Conservation (phyloP, 2,888 invertebrate species). For the Amorpha juglandis region DNA sequence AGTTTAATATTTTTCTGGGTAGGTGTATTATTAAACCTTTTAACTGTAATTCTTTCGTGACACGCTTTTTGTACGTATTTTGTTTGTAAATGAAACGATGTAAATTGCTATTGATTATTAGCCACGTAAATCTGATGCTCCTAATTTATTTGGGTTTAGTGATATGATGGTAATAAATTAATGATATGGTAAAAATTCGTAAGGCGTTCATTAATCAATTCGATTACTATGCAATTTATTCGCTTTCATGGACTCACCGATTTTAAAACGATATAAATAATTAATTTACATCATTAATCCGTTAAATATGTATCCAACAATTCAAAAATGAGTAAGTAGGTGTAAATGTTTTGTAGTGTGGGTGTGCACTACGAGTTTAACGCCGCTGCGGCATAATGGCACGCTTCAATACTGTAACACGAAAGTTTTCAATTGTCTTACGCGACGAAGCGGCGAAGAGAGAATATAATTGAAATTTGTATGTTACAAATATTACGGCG, state of each 20-base stretch:
- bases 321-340: constrained; percentile 31
- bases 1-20: neutral
- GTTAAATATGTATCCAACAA: neutral
- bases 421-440: too few relatives aligned
- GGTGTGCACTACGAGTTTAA: too few relatives aligned
- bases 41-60: too few relatives aligned
- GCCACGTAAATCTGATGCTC: too few relatives aligned
- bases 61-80: neutral
- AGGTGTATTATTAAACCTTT: too few relatives aligned
- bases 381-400: too few relatives aligned
- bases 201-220: neutral
- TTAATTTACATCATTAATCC: neutral
- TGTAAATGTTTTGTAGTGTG: too few relatives aligned
- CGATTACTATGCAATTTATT: neutral
- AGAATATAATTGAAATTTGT: too few relatives aligned
- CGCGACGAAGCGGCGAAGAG: too few relatives aligned
- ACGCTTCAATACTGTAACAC: too few relatives aligned
- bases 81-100: neutral
- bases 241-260: neutral
- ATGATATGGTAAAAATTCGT: neutral
- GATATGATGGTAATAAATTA: neutral
- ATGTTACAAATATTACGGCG: too few relatives aligned
- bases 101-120: neutral
- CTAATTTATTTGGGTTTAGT: too few relatives aligned
- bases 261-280: neutral